Base-by-base conservation (phyloP, 1,140 invertebrate species). In the Meloidogyne floridensis region DNA sequence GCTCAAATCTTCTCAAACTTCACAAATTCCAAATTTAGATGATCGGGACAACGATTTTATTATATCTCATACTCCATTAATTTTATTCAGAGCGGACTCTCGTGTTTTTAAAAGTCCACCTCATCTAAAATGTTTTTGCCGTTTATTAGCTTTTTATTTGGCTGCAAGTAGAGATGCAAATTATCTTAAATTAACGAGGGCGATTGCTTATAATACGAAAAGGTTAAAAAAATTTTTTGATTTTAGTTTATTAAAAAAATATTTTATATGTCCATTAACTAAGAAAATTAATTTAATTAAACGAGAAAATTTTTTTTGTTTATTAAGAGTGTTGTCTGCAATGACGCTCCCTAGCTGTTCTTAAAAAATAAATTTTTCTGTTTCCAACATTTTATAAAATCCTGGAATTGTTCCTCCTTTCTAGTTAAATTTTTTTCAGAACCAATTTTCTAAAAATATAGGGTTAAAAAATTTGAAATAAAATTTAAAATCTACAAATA, bases 91-190 rank as follows among this genome's bases (percentile, higher is more conserved):
- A 3, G 84, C 85, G 6, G 84, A 85, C 56, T 76, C 86, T 32
- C 84, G 84, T 2, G 72, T 85, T 20, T 87, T 85, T 42, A 70
- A 77, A 56, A 85, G 84, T 75, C 85, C 85, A 7, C 75, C 84
- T 8, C 84, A 85, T 59, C 87, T 85, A 20, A 59, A 74, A 70
- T 73, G 81, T 75, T 59, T 85, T 15, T 77, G 86, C 11, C 82
- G 74, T 47, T 85, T 86, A 53, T 53, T 85, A 56, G 10, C 86
- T 9, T 85, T 85, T 78, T 85, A 85, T 56, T 79, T 85, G 84
- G 83, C 86, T 69, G 81, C 84, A 43, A 83, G 54, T 13, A 79
- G 86, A 59, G 86, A 85, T 56, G 9, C 72, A 42, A 85, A 85
- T 59, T 51, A 79, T 18, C 72, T 84, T 42, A 84, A 82, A 32